phyloP scores from a whole-genome alignment of 2,113 vertebrate genomes.

The Daboia siamensis region DNA sequence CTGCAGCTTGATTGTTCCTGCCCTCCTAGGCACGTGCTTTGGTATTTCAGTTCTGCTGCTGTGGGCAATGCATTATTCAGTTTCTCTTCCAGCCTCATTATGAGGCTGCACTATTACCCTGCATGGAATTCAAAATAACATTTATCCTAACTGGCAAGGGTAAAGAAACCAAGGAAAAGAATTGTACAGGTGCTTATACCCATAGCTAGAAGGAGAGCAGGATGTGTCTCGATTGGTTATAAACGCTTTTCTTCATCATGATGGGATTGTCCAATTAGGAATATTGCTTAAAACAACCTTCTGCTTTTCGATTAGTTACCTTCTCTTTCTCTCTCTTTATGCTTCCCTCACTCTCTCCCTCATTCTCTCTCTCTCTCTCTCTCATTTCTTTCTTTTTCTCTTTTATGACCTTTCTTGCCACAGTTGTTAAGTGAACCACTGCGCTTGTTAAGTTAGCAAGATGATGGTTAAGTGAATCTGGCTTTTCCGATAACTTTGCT shows the following conservation, averaged over 20 bases:
- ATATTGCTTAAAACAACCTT: conserved; percentile 63
- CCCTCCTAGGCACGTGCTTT: conserved; percentile 27
- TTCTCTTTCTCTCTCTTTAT: not conserved
- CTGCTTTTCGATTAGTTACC: not conserved
- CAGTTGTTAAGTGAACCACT: no score
- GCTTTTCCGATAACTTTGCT: no score
- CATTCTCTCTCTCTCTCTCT: not conserved
- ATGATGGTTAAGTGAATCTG: no score
- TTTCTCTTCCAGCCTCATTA: conserved; percentile 60
- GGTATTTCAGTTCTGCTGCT: conserved; percentile 38
- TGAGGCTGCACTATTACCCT: conserved; percentile 42
- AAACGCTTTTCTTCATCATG: conserved; percentile 59
- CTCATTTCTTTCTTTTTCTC: not conserved
- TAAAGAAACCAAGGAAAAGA: conserved; percentile 55
- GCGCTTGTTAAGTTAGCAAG: no score
- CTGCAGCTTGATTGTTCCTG: conserved; percentile 30
- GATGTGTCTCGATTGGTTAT: conserved; percentile 3
- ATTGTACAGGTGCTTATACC: conserved; percentile 55
- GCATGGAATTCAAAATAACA: conserved; percentile 58
- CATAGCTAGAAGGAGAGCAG: conserved; percentile 23
- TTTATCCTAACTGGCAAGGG: conserved; percentile 60
- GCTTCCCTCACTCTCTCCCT: not conserved
- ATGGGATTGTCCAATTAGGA: conserved; percentile 61
- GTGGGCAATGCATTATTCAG: conserved; percentile 45
- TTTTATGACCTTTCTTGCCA: not conserved